Percentiles rank a stretch among this genome's conserved stretches.
Evolutionary conservation across 2,113 vertebrate genomes (phyloP).

Genomic region (Strigops habroptila): DNA sequence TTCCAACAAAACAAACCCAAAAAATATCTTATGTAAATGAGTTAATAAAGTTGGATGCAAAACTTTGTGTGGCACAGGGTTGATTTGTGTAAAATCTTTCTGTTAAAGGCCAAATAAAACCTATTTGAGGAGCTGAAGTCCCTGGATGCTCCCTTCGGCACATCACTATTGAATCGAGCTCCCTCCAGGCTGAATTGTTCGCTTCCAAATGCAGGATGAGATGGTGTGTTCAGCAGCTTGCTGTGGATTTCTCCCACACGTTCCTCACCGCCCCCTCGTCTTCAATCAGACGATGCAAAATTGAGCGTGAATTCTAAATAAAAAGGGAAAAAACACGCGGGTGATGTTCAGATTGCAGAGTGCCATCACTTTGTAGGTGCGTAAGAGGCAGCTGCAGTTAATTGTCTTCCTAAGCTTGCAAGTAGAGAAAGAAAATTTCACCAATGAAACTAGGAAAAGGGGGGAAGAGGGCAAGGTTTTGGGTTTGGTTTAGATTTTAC

Average conservation of each 20-base stretch:
- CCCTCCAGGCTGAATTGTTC: not conserved
- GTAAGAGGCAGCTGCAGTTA: not conserved
- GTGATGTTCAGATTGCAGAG: conserved; percentile 27
- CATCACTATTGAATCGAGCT: not conserved
- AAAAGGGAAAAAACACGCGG: conserved; percentile 7
- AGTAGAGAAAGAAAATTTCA: not conserved
- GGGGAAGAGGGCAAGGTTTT: not conserved
- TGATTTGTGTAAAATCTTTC: not conserved
- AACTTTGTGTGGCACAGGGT: rapidly evolving
- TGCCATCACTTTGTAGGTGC: conserved; percentile 21
- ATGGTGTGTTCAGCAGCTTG: conserved; percentile 16
- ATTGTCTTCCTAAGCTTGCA: conserved; percentile 3
- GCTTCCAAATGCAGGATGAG: not conserved
- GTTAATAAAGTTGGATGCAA: not conserved
- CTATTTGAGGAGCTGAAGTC: not conserved
- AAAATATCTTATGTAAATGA: not conserved
- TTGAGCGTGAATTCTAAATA: conserved; percentile 46
- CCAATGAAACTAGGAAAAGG: not conserved
- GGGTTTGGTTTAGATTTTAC: not conserved
- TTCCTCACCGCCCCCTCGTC: conserved; percentile 46
- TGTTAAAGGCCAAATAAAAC: not conserved
- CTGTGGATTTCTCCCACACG: conserved; percentile 51
- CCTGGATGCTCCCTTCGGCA: not conserved
- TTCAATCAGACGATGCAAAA: conserved; percentile 47
- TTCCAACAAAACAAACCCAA: not conserved